phyloP scores from a whole-genome alignment of 2,888 invertebrate species.

The Allolobophora icterica region DNA sequence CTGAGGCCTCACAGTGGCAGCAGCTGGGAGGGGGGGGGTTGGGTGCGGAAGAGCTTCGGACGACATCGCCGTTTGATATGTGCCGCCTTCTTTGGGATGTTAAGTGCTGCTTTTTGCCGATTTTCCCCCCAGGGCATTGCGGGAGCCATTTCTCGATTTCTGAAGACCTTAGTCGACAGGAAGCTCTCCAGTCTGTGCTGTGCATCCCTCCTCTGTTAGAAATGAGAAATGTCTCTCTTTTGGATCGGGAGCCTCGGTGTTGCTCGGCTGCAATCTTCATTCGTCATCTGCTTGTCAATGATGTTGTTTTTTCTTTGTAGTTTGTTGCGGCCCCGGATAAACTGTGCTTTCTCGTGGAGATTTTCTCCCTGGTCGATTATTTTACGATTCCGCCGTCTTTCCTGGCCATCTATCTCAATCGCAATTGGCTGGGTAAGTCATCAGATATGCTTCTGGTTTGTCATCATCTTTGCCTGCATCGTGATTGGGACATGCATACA shows the following conservation, averaged over 20 bases:
- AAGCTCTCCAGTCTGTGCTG: neutral
- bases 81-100: neutral
- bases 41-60: neutral
- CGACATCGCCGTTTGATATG: neutral
- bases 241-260: neutral
- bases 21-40: neutral
- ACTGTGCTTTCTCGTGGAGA: conserved; percentile 99
- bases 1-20: neutral
- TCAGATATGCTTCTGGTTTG: neutral
- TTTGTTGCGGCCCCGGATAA: conserved; percentile 99
- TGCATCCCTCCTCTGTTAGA: neutral
- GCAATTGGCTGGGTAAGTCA: conserved; percentile 99
- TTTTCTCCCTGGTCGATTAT: conserved; percentile 99
- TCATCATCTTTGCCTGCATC: neutral
- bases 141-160: neutral
- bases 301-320: conserved; percentile 69
- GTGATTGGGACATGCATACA: neutral
- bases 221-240: neutral
- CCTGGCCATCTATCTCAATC: conserved; percentile 99
- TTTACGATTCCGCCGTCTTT: conserved; percentile 99
- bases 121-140: neutral
- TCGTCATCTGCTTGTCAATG: neutral
- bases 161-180: neutral
- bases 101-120: neutral
- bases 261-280: neutral